Conservation (phyloP, 2,113 vertebrate genomes). For the Etheostoma spectabile region DNA sequence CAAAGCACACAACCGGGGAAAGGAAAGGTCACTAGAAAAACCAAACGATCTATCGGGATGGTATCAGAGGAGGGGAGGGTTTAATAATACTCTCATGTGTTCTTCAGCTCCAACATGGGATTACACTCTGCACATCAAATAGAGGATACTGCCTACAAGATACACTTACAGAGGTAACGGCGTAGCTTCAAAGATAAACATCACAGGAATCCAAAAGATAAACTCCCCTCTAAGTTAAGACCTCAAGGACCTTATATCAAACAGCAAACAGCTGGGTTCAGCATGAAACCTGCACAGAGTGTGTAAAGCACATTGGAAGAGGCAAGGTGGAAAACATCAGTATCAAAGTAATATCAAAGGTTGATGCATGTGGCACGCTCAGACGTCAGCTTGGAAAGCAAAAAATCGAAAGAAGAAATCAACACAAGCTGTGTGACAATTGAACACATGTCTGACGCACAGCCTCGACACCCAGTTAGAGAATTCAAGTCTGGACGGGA, state of each 20-base stretch:
- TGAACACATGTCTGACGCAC: background rate
- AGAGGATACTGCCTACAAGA: conserved; percentile 9
- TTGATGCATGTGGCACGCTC: background rate
- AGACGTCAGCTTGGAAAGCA: background rate
- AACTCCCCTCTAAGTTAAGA: conserved; percentile 4
- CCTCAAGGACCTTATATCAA: background rate
- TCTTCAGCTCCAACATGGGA: conserved; percentile 26
- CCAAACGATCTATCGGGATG: conserved; percentile 12
- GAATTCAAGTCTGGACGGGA: background rate
- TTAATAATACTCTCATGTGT: background rate
- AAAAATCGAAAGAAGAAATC: background rate
- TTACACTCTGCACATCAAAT: conserved; percentile 40
- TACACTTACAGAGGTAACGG: conserved; percentile 19
- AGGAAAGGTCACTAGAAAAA: conserved; percentile 5
- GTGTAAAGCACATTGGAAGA: background rate
- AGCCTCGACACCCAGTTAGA: background rate
- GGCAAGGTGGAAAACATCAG: conserved; percentile 6
- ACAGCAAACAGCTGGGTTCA: background rate
- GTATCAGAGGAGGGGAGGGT: background rate
- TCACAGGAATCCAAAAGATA: conserved; percentile 35
- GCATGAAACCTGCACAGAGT: background rate
- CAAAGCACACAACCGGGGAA: conserved; percentile 20
- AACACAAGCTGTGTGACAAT: background rate
- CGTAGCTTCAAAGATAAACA: conserved; percentile 32
- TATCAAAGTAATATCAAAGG: conserved; percentile 34